Evolutionary conservation across 2,113 vertebrate species (phyloP), one percentile per base, ranked within the genome.

Genomic region (Parus major): DNA sequence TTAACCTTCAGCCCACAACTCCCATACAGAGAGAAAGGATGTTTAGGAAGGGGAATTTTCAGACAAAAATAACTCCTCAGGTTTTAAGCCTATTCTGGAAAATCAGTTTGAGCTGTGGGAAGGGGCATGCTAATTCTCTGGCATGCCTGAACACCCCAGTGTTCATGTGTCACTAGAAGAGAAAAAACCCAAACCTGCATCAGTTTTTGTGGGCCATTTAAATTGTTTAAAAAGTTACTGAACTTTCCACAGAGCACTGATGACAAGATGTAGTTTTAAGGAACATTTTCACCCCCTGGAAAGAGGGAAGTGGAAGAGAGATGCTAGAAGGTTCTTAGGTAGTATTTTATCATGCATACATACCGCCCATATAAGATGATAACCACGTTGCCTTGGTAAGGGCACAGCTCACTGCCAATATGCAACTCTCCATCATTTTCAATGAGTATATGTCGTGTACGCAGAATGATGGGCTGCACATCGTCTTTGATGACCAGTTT

Each of bases 351-450:
- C 2, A 0, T 35, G 29, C 60, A 68, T 78, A 96, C 97, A 0
- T 98, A 99, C 99, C 99, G 98, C 97, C 99, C 99, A 33, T 99
- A 99, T 24, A 99, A 93, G 69, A 98, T 95, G 90, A 99, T 98
- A 84, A 97, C 98, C 94, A 99, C 98, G 82, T 98, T 98, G 91
- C 99, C 97, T 95, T 98, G 98, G 91, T 99, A 99, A n/a, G 99
- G 99, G 96, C 99, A 99, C 77, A 96, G 98, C 70, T 98, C 94
- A 50, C 99, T 99, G 85, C 99, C 99, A 4, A 99, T 98, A 76
- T 99, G 98, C 41, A 99, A 82, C 91, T 99, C 98, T 53, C 99
- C 99, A 5, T 98, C 98, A 31, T 97, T 97, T 70, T 99, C 99
- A 29, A 99, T 98, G 68, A 99, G 98, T 82, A 99, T 99, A 56